Evolutionary conservation across 2,113 vertebrate species (phyloP).

Genomic region (Ellobius talpinus): DNA sequence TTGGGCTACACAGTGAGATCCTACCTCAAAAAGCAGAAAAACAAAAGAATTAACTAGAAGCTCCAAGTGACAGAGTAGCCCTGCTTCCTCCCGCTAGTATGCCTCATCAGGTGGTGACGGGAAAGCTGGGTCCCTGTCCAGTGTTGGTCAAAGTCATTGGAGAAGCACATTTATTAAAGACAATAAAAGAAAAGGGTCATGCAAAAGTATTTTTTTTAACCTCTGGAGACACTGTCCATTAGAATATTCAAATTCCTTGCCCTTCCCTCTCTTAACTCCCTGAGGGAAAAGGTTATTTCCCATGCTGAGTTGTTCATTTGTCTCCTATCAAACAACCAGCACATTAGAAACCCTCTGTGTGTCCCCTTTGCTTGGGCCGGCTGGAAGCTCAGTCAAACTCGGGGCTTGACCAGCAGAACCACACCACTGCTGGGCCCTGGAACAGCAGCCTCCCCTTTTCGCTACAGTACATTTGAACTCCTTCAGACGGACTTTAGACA

Average conservation of each 20-base stretch:
- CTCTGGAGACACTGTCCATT: background rate
- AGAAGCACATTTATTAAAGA: background rate
- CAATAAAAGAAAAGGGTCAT: background rate
- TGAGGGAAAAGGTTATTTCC: background rate
- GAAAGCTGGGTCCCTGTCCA: background rate
- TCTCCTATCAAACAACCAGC: background rate
- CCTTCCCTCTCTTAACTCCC: background rate
- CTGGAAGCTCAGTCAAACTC: conserved; percentile 63
- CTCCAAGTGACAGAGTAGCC: background rate
- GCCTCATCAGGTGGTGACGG: background rate
- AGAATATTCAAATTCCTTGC: background rate
- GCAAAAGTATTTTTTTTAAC: conserved; percentile 16
- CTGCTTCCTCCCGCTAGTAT: background rate
- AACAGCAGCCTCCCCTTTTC: background rate
- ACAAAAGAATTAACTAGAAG: background rate
- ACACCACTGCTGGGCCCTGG: background rate
- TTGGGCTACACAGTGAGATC: background rate
- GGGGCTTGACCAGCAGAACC: background rate
- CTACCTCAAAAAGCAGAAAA: background rate
- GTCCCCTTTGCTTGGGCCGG: conserved; percentile 1
- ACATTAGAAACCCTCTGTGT: conserved; percentile 36
- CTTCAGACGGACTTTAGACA: background rate
- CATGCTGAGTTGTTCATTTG: background rate
- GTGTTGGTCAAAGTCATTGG: background rate
- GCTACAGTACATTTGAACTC: background rate